Base-by-base conservation (phyloP, 1,140 invertebrate species). In the Orchestia grillus region DNA sequence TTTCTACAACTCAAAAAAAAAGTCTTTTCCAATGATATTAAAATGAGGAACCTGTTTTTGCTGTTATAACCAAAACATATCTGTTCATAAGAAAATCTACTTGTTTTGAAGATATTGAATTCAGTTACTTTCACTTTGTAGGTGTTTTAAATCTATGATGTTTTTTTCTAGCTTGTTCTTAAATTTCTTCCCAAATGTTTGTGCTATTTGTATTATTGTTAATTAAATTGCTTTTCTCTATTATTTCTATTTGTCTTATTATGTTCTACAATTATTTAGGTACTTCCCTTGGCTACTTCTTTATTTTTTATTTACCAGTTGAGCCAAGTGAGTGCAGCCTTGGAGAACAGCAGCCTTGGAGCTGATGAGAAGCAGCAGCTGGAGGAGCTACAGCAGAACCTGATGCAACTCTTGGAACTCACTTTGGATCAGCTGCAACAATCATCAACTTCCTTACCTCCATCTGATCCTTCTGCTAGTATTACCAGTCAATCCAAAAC, bases 371-470 rank as follows among this genome's bases (percentile, higher is more conserved):
- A n/a, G 92, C 92, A 94, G 92, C 92, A 94, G 44, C 92, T 94
- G 44, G 92, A 44, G 43, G 43, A 94, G 92, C 92, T 94, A 44
- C 92, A 94, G 44, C 92, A 94, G 44, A 94, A 94, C 44, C 44
- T 94, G 8, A 94, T 94, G 44, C 92, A 94, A 44, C 36, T 94
- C 4, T 44, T 94, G 40, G 92, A 94, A 44, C 44, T 94, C 43
- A n/a, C 43, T 0, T 47, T 94, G 36, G 92, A 94, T 47, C 92
- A 94, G 92, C 44, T 94, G 92, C 92, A 94, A 44, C 43, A 45
- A 16, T 16, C 8, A 47, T 45, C 92, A 16, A 28, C 92, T 40
- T 15, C 44, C 40, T 4, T 44, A 11, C 4, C 43, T 40, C 23
- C 44, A 44, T 44, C 44, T 11, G 41, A 94, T 15, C 92, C 45